Evolutionary conservation across 23 tunicate genomes (phyloP).

Genomic region (Ascidia mentula): DNA sequence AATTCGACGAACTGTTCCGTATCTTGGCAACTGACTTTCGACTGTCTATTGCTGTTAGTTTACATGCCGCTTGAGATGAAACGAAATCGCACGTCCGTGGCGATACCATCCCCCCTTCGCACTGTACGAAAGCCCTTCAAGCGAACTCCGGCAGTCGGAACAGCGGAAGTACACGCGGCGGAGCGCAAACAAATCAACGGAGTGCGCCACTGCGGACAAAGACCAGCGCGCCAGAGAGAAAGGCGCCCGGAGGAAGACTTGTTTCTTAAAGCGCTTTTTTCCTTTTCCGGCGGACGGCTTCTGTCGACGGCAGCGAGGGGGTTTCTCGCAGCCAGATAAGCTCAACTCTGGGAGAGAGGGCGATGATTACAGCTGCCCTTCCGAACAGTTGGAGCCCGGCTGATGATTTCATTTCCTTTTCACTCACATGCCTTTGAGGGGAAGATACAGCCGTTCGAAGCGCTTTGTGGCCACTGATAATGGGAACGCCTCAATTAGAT

Average conservation of each 20-base stretch:
- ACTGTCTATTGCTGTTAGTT: background rate
- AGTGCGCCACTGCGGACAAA: constrained; percentile 16
- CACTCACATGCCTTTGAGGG: too few species aligned
- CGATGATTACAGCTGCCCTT: constrained; percentile 9
- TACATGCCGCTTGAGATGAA: background rate
- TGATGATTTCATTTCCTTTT: constrained; percentile 11
- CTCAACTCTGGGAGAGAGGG: too few species aligned
- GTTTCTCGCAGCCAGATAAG: background rate
- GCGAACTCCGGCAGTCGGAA: constrained; percentile 1
- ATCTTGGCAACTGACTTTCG: background rate
- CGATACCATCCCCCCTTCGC: background rate
- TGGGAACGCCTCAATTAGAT: background rate
- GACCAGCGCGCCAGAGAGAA: constrained; percentile 11
- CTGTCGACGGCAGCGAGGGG: constrained; percentile 9
- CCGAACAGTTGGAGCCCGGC: constrained; percentile 5
- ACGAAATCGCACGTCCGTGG: constrained; percentile 7
- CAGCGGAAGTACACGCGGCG: constrained; percentile 15
- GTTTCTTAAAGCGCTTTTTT: constrained; percentile 23
- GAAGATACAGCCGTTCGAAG: background rate
- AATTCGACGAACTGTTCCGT: background rate
- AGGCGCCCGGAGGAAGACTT: constrained; percentile 6
- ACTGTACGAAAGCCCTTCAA: background rate
- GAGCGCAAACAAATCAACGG: constrained; percentile 6
- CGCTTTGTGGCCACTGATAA: background rate
- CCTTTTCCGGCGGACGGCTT: constrained; percentile 31